These are phyloP conservation scores for Archivesica marissinica DNA, from an alignment of 1,140 invertebrate genomes.

Conservation along the genomic window DNA sequence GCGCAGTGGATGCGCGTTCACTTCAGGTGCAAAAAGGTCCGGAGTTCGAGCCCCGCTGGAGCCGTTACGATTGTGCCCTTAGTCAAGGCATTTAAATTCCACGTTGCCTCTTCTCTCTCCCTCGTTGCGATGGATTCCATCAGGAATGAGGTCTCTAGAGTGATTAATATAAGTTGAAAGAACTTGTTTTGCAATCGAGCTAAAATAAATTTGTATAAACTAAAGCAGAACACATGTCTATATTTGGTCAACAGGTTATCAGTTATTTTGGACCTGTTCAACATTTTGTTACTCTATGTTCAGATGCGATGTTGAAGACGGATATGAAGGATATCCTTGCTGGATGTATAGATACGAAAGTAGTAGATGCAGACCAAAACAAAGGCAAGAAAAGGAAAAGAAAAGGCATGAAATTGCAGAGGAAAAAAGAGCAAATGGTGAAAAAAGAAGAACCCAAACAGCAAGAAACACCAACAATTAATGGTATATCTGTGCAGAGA, in stretches of 20 bases:
- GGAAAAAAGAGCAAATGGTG: not conserved
- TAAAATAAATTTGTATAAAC: no score
- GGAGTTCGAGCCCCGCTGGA: no score
- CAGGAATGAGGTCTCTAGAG: no score
- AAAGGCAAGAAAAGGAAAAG: not conserved
- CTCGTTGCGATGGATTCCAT: no score
- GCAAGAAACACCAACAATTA: not conserved
- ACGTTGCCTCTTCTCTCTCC: no score
- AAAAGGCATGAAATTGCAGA: conserved; percentile 31
- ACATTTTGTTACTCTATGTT: not conserved
- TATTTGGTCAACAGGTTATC: not conserved
- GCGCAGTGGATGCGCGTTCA: no score
- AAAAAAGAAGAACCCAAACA: conserved; percentile 1
- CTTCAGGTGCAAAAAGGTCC: no score
- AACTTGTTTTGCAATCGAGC: no score
- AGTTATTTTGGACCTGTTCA: not conserved
- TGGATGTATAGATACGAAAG: conserved; percentile 48
- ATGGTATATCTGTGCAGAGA: no score
- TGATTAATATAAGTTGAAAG: no score
- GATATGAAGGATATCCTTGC: conserved; percentile 41
- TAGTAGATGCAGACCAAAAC: conserved; percentile 27
- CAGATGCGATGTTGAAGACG: conserved; percentile 51
- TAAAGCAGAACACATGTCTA: not conserved
- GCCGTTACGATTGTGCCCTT: no score
- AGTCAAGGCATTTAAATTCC: no score